Evolutionary conservation across 2,888 invertebrate species (phyloP), one percentile per base, ranked within the genome.

Genomic region (Drosophila siamana): DNA sequence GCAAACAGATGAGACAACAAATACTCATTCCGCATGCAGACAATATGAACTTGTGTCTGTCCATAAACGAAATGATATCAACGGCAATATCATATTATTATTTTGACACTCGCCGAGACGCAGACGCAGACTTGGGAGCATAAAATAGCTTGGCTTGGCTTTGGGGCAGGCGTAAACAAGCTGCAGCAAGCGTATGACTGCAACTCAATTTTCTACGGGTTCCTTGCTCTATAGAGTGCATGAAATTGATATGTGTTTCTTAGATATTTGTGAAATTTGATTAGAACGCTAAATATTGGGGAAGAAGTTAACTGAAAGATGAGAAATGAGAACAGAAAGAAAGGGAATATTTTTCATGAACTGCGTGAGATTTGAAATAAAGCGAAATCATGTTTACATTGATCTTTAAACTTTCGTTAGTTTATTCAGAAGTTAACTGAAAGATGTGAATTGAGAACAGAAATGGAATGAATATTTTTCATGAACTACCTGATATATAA

Each of bases 41-140:
- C 8, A 28, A 41, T 13, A 9, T 11, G 15, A 66, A 54, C 11
- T 30, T 30, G 9, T 54, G 19, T 36, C 47, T 41, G n/a, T 43
- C 9, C 28, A 9, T 44, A 22, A 4, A 24, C 28, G 11, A 16
- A 54, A 59, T 52, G 36, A 36, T 36, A 36, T 36, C 43, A 51
- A 43, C 60, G 60, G 41, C 43, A 40, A 46, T 60, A 38, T 50
- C 28, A 24, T 51, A 40, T 65, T 55, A 72, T 72, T 67, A 66
- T 40, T 59, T 59, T 26, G 38, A 43, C 33, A 33, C 33, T n/a
- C 11, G 4, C 4, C 15, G 6, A 15, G 36, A 38, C 8, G 36
- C 13, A 15, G 36, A 38, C 8, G 36, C 13, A 38, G 7, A 13
- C 36, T 41, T 48, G 11, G 40, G 38, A 48, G 38, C 28, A 8